Conservation (phyloP, 2,888 invertebrate genomes). For the Sturmia bella region DNA sequence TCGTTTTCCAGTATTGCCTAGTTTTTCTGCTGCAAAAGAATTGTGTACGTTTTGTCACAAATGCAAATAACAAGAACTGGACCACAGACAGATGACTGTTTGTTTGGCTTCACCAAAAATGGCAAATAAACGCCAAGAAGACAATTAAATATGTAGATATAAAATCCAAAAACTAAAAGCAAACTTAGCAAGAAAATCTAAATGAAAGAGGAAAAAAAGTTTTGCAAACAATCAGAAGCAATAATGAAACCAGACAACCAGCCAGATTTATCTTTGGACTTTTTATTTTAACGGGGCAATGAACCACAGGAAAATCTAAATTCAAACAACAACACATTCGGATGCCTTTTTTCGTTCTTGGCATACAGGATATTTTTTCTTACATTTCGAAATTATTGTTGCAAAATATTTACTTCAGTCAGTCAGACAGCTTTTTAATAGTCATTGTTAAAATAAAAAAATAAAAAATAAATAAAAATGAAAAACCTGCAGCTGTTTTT, state of each 20-base stretch:
- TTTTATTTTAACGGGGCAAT: conserved; percentile 37
- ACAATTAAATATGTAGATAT: conserved; percentile 3
- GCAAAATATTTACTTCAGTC: conserved; percentile 44
- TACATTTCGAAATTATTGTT: conserved; percentile 48
- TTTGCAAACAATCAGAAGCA: conserved; percentile 16
- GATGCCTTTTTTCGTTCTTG: conserved; percentile 22
- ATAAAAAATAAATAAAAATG: conserved; percentile 16
- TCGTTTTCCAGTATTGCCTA: not conserved
- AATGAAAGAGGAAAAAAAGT: not conserved
- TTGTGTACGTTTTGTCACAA: conserved; percentile 37
- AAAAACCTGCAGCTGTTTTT: conserved; percentile 44
- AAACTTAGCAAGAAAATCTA: conserved; percentile 29
- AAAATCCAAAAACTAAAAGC: conserved; percentile 11
- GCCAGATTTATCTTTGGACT: conserved; percentile 41
- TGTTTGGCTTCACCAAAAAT: conserved; percentile 33
- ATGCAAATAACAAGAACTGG: conserved; percentile 34
- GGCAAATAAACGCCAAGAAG: conserved; percentile 14
- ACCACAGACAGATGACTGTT: conserved; percentile 33
- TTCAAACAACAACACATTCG: conserved; percentile 19
- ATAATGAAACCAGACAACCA: conserved; percentile 32
- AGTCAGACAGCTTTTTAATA: conserved; percentile 58
- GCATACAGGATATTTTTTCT: conserved; percentile 15
- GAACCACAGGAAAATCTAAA: conserved; percentile 40
- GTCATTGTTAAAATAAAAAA: conserved; percentile 55
- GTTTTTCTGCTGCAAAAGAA: conserved; percentile 4